Base-by-base conservation (phyloP, 2,113 vertebrate species). In the Nerophis ophidion region DNA sequence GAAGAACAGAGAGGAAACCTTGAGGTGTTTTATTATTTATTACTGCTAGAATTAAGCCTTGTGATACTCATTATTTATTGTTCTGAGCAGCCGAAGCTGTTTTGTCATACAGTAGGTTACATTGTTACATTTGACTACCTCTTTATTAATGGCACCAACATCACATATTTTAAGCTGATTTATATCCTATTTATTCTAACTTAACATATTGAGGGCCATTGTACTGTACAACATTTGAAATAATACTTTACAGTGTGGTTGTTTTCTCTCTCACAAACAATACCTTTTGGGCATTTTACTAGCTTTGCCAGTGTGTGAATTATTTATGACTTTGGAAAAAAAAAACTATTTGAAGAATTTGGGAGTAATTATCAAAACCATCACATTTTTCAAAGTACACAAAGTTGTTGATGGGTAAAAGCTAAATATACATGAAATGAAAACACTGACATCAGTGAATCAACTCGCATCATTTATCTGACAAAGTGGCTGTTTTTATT, bases 131-230 rank as follows among this genome's bases (percentile, higher is more conserved):
- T 56, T 36, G 3, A 57, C 65, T 66, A 60, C 61, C 34, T 70
- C 54, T 11, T 52, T 5, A 35, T 56, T 48, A 53, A 6, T 51
- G 54, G 65, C 38, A 67, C 42, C 40, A 50, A 51, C 14, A 64
- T 8, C 26, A 54, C 42, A 73, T 61, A 57, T 66, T 38, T 45
- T 12, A 51, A 35, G 11, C 47, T 16, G 60, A 60, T 60, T 52
- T 58, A 55, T 57, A 67, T 70, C 60, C 34, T 8, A 33, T 58
- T 54, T 63, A 74, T 66, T 63, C 2, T 57, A 51, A 48, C 38
- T 57, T 64, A 40, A 1, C 19, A 4, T 64, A 60, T 52, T 66
- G 6, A 54, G 8, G 59, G 11, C 50, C 47, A 26, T 26, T 26
- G 45, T 33, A 2, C 19, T 3, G 42, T 4, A 1, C 33, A 59